Evolutionary conservation across 2,113 vertebrate species (phyloP), one percentile per base, ranked within the genome.

Genomic region (Passer montanus): DNA sequence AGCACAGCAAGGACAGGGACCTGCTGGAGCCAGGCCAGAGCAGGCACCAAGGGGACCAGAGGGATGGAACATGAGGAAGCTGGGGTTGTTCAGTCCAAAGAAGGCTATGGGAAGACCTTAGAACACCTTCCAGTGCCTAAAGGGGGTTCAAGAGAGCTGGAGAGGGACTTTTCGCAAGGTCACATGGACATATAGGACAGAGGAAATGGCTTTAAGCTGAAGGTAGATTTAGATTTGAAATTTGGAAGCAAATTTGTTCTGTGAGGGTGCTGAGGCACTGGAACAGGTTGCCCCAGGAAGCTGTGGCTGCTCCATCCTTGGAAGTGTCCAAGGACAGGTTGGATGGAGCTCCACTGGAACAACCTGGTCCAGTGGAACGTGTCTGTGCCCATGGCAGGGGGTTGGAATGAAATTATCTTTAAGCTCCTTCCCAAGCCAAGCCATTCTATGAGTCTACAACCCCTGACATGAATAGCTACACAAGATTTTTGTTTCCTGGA

Each of bases 331-430:
- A 33, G 30, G 41, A 1, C 21, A 62, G 47, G 8, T 1, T 55
- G 56, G 44, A 59, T 37, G 31, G 26, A 1, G 26, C 37, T 14
- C 44, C 50, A 37, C 8, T 37, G 35, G 31, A 69, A 6, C 13
- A 70, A n/a, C 19, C 15, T 55, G 20, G 16, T 19, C 3, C 1
- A 74, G 13, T 15, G 10, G 55, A 68, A 47, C 20, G 21, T 13
- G 10, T 11, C 17, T 0, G 0, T 47, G 39, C 18, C 17, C 17
- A 27, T 27, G 17, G 63, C 8, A 46, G 7, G 8, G 26, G 3
- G 2, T 7, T 41, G 41, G 35, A 83, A 69, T 22, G 6, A 35
- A 30, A 49, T 76, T 8, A 83, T 31, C 26, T 43, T 69, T 43
- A 83, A 63, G 26, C 10, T 76, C n/a, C 55, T 69, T 49, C 27